phyloP scores from a whole-genome alignment of 2,888 invertebrate species.

The Apodemia zela region DNA sequence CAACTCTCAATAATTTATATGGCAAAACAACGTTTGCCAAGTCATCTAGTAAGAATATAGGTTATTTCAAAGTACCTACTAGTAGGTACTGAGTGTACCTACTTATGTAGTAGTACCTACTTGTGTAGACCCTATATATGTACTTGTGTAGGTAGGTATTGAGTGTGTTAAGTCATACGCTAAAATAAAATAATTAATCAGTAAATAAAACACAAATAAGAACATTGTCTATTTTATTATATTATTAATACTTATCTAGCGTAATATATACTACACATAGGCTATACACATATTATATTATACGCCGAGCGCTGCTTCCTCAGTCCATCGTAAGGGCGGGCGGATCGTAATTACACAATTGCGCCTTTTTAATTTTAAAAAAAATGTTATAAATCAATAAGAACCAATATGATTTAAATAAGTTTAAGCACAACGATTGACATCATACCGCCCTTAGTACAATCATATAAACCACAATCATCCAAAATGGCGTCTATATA shows the following conservation, averaged over 20 bases:
- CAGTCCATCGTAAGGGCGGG: constrained; percentile 39
- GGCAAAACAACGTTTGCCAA: too few species aligned
- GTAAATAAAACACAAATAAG: constrained; percentile 55
- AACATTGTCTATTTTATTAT: constrained; percentile 78
- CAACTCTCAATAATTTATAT: too few species aligned
- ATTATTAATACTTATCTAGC: constrained; percentile 66
- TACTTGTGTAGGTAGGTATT: too few species aligned
- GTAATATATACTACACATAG: constrained; percentile 51
- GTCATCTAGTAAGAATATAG: too few species aligned
- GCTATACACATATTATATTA: constrained; percentile 50
- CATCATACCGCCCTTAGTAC: constrained; percentile 24
- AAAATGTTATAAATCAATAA: too few species aligned
- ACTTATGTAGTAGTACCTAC: too few species aligned
- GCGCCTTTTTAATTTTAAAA: too few species aligned
- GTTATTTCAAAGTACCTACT: too few species aligned
- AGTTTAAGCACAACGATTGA: neutral
- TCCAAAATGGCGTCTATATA: constrained; percentile 19
- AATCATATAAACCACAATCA: constrained; percentile 31
- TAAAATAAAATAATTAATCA: too few species aligned
- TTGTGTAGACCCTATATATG: too few species aligned
- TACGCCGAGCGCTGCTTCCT: constrained; percentile 40
- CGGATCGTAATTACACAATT: constrained; percentile 29
- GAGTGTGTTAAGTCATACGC: too few species aligned
- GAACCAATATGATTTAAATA: neutral
- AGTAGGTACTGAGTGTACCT: too few species aligned